Evolutionary conservation across 1,140 invertebrate genomes (phyloP), one percentile per base, ranked within the genome.

Genomic region (Leptestheria dahalacensis): DNA sequence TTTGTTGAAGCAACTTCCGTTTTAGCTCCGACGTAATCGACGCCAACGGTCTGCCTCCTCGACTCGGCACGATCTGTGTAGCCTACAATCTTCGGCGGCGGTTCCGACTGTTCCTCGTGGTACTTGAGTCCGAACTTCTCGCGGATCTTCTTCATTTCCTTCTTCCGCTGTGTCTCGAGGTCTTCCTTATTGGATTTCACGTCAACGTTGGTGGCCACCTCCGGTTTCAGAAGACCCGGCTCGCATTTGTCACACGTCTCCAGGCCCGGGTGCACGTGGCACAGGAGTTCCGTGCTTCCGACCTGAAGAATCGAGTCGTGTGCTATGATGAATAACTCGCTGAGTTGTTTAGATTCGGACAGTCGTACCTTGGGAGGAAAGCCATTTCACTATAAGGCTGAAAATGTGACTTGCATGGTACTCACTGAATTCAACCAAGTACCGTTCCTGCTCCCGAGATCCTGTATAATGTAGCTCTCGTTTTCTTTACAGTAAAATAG

Each of bases 171-270:
- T 18, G 2, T 50, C 24, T 60, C 58, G n/a, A 52, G 41, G 26
- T 60, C 49, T 51, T 60, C 58, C n/a, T 48, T n/a, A 18, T 10
- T 41, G 25, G 53, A 54, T 20, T 6, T 18, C 23, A 24, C 23
- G 1, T n/a, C 25, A n/a, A 21, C 46, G 12, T 59, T 59, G 24
- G 46, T 20, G 15, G 6, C 46, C 3, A 20, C 33, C 9, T 50
- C 25, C 11, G 18, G 15, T n/a, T 23, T 59, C 18, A 52, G 48
- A 21, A 89, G 75, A 9, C 90, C 89, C 0, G 91, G 90, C 69
- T 94, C 91, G 74, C 92, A 96, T 61, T 85, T 76, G 0, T 85
- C 84, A 68, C 92, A 96, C 0, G 91, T 95, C 63, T 87, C 82
- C 61, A 78, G 75, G 0, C 89, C 88, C 25, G 77, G 76, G 70